Percentiles rank a stretch among this genome's conserved stretches.
Conservation (phyloP, 2,888 invertebrate genomes). For the Lasioglossum malachurum region DNA sequence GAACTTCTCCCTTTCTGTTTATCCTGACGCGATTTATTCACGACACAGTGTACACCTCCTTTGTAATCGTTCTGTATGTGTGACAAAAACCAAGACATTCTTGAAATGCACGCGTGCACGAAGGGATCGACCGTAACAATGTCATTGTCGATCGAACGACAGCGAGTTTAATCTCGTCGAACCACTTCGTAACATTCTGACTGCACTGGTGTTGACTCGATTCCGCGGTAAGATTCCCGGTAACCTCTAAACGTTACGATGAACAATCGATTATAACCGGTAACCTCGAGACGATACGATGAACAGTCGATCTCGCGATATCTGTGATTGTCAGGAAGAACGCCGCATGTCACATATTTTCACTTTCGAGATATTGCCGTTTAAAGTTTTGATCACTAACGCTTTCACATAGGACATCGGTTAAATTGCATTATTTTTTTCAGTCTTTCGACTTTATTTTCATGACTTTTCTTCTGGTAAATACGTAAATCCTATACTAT, state of each 20-base stretch:
- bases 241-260: background rate
- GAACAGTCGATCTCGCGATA: background rate
- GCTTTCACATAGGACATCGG: too few relatives aligned
- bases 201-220: background rate
- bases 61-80: background rate
- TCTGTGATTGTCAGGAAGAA: too few relatives aligned
- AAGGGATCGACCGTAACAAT: background rate
- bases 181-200: background rate
- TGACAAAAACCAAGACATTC: background rate
- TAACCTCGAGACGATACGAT: background rate
- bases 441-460: too few relatives aligned
- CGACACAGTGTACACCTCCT: background rate
- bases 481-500: too few relatives aligned
- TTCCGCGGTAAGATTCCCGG: background rate
- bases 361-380: too few relatives aligned
- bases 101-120: background rate
- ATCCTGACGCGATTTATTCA: background rate
- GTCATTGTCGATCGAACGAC: background rate
- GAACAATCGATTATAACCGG: background rate
- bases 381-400: too few relatives aligned
- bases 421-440: too few relatives aligned
- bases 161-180: background rate
- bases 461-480: too few relatives aligned
- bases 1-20: background rate
- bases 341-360: too few relatives aligned